Conservation (phyloP, 1,140 invertebrate species). For the Zaprionus ghesquierei region DNA sequence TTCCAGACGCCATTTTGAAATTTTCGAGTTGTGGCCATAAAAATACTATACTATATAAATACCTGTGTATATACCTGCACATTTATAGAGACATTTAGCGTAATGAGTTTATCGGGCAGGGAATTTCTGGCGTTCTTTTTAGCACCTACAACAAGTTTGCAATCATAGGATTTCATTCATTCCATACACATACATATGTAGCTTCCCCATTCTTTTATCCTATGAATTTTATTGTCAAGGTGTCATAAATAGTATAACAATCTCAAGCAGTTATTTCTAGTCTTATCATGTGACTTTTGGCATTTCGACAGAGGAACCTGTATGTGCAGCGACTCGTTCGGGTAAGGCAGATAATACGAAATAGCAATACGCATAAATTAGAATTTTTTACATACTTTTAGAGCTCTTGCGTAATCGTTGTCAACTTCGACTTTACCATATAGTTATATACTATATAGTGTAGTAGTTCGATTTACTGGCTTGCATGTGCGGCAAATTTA, state of each 20-base stretch:
- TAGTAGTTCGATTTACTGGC: too few relatives aligned
- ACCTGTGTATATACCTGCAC: background rate
- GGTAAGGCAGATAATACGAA: constrained; percentile 25
- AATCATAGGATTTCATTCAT: background rate
- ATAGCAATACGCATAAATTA: constrained; percentile 49
- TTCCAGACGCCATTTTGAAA: constrained; percentile 62
- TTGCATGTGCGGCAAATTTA: too few relatives aligned
- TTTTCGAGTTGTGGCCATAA: constrained; percentile 16
- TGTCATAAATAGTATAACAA: background rate
- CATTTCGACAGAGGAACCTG: constrained; percentile 34
- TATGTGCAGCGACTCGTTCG: constrained; percentile 1
- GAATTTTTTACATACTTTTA: constrained; percentile 53
- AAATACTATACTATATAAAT: constrained; percentile 4
- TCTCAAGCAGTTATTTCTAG: background rate
- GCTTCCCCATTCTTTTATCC: background rate
- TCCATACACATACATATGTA: background rate
- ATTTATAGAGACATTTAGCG: constrained; percentile 6
- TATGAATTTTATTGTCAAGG: background rate
- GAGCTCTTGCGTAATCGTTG: constrained; percentile 43
- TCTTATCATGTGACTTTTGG: background rate
- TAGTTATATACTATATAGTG: background rate
- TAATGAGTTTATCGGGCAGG: background rate
- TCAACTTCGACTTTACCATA: background rate
- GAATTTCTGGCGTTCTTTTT: background rate
- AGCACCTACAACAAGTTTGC: background rate